phyloP scores from a whole-genome alignment of 2,888 invertebrate species.

The Melikaiella ostensackeni region DNA sequence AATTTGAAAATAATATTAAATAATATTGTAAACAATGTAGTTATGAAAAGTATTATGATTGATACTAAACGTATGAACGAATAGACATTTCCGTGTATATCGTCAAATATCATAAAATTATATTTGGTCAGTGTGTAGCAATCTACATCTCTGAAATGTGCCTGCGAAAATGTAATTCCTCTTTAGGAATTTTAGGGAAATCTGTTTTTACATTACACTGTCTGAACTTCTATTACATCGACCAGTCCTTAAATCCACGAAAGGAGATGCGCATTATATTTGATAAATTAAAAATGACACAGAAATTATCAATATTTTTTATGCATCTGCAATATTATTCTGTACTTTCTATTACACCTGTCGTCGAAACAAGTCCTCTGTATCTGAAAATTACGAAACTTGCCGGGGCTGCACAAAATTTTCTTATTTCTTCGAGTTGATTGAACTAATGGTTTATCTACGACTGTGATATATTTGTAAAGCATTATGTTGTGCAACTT shows the following conservation, averaged over 20 bases:
- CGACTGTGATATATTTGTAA: slow-evolving; percentile 40
- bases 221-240: not conserved
- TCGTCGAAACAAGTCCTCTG: not conserved
- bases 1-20: not conserved
- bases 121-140: not conserved
- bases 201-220: not conserved
- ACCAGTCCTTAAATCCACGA: not conserved
- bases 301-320: not conserved
- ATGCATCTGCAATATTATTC: not conserved
- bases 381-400: not conserved
- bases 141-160: not conserved
- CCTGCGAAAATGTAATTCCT: not conserved
- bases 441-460: slow-evolving; percentile 32
- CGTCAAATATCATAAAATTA: not conserved
- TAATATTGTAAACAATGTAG: not conserved
- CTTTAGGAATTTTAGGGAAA: not conserved
- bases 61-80: not conserved
- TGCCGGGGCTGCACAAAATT: not conserved
- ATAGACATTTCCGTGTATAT: not conserved
- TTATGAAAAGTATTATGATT: not conserved
- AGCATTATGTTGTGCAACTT: slow-evolving; percentile 35
- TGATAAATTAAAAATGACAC: not conserved
- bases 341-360: not conserved
- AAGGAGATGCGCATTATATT: not conserved
- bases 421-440: not conserved